Evolutionary conservation across 2,113 vertebrate species (phyloP), one percentile per base, ranked within the genome.

Genomic region (Bubo bubo): DNA sequence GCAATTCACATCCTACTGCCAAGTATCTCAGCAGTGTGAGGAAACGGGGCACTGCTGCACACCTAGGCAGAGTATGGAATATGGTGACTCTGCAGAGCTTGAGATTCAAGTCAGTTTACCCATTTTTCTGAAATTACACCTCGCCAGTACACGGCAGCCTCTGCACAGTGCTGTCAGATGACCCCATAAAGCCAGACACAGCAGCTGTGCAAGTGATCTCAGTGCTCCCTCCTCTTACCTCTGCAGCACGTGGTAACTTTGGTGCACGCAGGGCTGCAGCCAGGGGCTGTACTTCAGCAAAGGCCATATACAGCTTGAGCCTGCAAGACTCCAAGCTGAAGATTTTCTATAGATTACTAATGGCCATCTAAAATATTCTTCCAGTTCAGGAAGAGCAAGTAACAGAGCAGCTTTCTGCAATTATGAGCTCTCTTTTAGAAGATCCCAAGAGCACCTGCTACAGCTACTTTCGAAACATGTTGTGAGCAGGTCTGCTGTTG

Each of bases 1-100:
- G 14, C 52, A 60, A 39, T 9, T 47, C 68, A 52, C 47, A 34
- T 24, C 68, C 21, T 17, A 9, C 18, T 12, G 37, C 28, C 64
- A 87, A 79, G 9, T 21, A 24, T 3, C 82, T 79, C n/a, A 58
- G 83, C 47, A 35, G 52, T 20, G 26, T 2, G 47, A 89, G 49
- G 64, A 41, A 71, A 22, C 2, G 0, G 34, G 37, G 27, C 58
- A 64, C 4, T 1, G 0, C 32, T 39, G 53, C 66, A 43, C 13
- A n/a, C 8, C 19, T 16, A 20, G 35, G 34, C 71, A 58, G 63
- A 71, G 34, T 3, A 14, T 10, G 14, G 55, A 84, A 67, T 28
- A 26, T 0, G 1, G 32, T 4, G 24, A 62, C 17, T 67, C 59
- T 80, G 19, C 39, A 64, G 55, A 77, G 63, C 4, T 21, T 62